Percentiles rank a stretch among this genome's conserved stretches.
Conservation (phyloP, 2,797 vertebrate genomes). For the Lemur catta region DNA sequence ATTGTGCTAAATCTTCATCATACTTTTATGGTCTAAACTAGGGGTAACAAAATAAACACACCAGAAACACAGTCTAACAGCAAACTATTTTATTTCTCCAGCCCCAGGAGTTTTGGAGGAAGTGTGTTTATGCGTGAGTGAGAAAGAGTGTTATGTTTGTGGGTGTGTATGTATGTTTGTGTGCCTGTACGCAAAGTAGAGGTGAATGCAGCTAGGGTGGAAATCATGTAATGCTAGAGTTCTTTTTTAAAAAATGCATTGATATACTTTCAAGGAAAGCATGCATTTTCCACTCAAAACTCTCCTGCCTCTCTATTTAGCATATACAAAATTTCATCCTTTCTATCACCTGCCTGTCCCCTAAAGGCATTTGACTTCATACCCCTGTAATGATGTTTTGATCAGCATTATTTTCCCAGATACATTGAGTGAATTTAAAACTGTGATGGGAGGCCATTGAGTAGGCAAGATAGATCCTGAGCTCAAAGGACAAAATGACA, state of each 20-base stretch:
- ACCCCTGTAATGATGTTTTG: fast-evolving
- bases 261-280: neutral
- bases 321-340: neutral
- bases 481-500: neutral
- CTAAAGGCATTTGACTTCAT: neutral
- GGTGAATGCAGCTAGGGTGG: neutral
- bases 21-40: neutral
- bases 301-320: neutral
- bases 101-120: neutral
- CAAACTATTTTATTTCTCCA: neutral
- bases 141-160: neutral
- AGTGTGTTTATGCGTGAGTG: neutral
- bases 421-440: neutral
- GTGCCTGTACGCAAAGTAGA: neutral
- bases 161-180: neutral
- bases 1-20: neutral
- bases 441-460: neutral
- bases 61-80: neutral
- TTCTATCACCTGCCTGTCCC: neutral
- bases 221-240: neutral
- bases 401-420: neutral
- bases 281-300: neutral
- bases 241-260: neutral
- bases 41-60: neutral
- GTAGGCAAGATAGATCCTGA: neutral